Conservation (phyloP, 2,113 vertebrate genomes). For the Thunnus maccoyii region DNA sequence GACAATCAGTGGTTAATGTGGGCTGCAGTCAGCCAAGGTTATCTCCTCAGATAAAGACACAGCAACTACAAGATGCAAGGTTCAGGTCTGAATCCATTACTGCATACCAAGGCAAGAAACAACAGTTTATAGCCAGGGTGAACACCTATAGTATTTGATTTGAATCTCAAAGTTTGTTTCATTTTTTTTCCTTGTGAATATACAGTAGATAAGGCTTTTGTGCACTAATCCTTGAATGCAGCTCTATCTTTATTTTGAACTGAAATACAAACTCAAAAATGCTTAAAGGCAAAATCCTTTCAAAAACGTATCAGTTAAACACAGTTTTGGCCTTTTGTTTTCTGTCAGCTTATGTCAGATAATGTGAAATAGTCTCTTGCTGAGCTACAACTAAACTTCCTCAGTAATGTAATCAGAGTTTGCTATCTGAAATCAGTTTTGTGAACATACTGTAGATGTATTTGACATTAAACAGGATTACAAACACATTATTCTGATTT, state of each 20-base stretch:
- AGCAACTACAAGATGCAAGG: constrained; percentile 15
- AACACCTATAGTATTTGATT: constrained; percentile 21
- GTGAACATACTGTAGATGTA: not conserved
- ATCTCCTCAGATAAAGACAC: constrained; percentile 30
- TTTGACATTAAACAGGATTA: constrained; percentile 14
- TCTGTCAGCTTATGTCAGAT: not conserved
- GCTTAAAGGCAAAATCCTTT: not conserved
- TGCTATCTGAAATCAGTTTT: not conserved
- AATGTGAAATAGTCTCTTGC: not conserved
- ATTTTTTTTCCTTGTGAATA: not conserved
- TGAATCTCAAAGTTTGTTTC: not conserved
- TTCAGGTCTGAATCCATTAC: constrained; percentile 18
- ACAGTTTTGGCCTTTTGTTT: not conserved
- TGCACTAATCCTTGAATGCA: not conserved
- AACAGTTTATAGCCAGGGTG: not conserved
- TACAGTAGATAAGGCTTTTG: not conserved
- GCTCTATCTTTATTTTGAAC: not conserved
- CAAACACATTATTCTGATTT: constrained; percentile 4
- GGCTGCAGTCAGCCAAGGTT: constrained; percentile 21
- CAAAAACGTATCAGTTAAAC: not conserved
- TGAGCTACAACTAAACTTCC: not conserved
- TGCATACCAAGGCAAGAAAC: not conserved
- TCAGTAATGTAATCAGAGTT: constrained; percentile 10
- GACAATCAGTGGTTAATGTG: constrained; percentile 1
- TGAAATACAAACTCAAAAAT: not conserved